Evolutionary conservation across 1,140 invertebrate species (phyloP).

Genomic region (Stenopsyche tienmushanensis): DNA sequence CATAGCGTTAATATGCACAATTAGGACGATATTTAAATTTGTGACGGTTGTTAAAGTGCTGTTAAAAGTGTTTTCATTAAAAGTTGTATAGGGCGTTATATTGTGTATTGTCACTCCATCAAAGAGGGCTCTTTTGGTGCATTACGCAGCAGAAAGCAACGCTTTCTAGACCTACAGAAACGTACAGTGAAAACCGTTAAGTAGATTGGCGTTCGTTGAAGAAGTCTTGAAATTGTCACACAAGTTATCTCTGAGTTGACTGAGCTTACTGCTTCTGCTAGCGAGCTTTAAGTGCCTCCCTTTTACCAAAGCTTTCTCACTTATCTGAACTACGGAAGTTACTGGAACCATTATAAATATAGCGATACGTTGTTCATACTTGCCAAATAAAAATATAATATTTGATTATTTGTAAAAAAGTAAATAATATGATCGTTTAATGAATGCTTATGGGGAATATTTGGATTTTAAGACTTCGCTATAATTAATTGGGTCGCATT

Average conservation of each 20-base stretch:
- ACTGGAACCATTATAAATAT: conserved; percentile 38
- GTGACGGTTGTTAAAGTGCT: neutral
- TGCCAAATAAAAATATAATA: neutral
- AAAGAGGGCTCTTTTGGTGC: neutral
- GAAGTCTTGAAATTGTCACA: conserved; percentile 42
- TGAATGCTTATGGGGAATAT: too few relatives aligned
- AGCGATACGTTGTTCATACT: neutral
- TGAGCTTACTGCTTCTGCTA: conserved; percentile 38
- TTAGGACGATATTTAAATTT: neutral
- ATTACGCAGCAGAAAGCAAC: conserved; percentile 6
- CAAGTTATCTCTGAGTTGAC: conserved; percentile 41
- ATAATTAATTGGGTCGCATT: too few relatives aligned
- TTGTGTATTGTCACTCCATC: conserved; percentile 3
- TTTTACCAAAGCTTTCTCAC: conserved; percentile 36
- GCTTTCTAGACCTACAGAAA: too few relatives aligned
- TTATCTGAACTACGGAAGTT: conserved; percentile 32
- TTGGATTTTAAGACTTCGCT: too few relatives aligned
- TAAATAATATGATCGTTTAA: too few relatives aligned
- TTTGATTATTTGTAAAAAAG: neutral
- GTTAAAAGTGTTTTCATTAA: too few relatives aligned
- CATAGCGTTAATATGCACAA: neutral
- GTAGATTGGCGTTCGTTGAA: conserved; percentile 39
- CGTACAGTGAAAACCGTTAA: conserved; percentile 10
- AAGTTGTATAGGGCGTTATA: conserved; percentile 1
- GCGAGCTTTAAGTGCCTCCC: conserved; percentile 40